Percentiles rank a stretch among this genome's conserved stretches.
Conservation (phyloP, 2,113 vertebrate species). For the Suncus etruscus region DNA sequence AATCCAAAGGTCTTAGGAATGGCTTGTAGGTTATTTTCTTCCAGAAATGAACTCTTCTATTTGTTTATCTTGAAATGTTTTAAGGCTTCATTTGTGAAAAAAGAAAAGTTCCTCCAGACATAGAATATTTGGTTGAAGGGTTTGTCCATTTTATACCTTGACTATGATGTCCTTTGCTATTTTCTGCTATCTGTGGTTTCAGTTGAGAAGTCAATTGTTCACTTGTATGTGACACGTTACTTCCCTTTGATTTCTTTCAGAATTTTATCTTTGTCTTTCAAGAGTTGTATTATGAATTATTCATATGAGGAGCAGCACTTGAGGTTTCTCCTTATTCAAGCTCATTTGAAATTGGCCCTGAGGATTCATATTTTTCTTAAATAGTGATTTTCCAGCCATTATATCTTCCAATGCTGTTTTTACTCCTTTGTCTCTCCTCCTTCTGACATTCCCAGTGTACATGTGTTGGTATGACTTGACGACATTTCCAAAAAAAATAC, state of each 20-base stretch:
- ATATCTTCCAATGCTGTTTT: background rate
- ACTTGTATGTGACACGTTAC: background rate
- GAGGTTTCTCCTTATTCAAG: background rate
- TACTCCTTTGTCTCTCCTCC: background rate
- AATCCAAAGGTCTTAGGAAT: too few relatives aligned
- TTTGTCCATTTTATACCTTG: background rate
- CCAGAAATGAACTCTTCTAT: too few relatives aligned
- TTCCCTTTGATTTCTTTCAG: conserved; percentile 25
- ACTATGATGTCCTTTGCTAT: background rate
- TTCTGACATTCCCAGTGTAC: background rate
- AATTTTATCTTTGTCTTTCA: conserved; percentile 13
- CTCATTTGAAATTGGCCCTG: background rate
- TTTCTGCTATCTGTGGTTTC: background rate
- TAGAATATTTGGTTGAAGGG: conserved; percentile 8
- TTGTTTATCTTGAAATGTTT: too few relatives aligned
- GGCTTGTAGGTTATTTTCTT: too few relatives aligned
- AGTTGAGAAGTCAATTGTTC: conserved; percentile 1
- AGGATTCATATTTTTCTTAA: background rate
- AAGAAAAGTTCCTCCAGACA: background rate
- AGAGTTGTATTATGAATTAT: background rate
- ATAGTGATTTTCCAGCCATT: background rate
- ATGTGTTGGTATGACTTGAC: background rate
- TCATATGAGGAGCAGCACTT: background rate
- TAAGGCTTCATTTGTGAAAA: too few relatives aligned
- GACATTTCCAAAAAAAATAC: background rate